Conservation (phyloP, 2,888 invertebrate species). For the Ctenicera cuprea region DNA sequence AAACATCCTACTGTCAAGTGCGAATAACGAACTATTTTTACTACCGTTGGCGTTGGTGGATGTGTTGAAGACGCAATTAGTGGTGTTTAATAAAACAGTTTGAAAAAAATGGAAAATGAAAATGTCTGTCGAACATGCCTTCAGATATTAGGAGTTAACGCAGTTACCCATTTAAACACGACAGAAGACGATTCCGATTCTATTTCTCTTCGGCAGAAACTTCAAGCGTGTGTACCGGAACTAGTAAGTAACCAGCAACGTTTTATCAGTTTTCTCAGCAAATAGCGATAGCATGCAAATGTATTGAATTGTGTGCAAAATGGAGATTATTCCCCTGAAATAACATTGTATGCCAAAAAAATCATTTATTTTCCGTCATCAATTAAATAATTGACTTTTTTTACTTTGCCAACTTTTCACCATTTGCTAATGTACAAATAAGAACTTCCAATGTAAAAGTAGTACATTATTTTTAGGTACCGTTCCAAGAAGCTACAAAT, state of each 20-base stretch:
- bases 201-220: slow-evolving; percentile 23
- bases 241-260: slow-evolving; percentile 31
- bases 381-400: slow-evolving; percentile 3
- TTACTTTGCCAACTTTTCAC: background rate
- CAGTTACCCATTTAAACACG: background rate
- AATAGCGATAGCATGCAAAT: no score
- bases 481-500: no score
- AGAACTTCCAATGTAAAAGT: no score
- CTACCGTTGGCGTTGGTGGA: no score
- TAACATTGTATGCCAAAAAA: no score
- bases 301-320: no score
- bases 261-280: background rate
- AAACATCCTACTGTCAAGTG: no score
- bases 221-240: slow-evolving; percentile 36
- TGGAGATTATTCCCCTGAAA: no score
- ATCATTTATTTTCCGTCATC: no score
- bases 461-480: no score
- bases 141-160: background rate
- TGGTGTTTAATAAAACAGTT: background rate
- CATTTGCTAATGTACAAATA: background rate
- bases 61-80: no score
- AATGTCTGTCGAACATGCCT: slow-evolving; percentile 9
- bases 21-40: no score
- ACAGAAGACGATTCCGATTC: background rate
- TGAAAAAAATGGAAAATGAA: background rate